Evolutionary conservation across 2,797 vertebrate species (phyloP), one percentile per base, ranked within the genome.

Genomic region (Vireo griseus): DNA sequence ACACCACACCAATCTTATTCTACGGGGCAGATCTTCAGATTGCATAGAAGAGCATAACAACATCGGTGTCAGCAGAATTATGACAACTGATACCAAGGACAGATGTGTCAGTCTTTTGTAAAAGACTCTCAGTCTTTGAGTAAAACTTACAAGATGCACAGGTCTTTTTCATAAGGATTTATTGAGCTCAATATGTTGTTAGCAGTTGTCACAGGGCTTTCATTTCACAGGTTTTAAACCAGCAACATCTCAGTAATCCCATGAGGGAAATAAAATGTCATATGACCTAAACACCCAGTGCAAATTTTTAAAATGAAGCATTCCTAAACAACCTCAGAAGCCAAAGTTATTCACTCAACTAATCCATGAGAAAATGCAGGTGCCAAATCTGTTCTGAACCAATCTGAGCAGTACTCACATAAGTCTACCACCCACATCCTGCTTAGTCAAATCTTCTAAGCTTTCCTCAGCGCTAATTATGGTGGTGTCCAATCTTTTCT

Each of bases 381-480:
- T 52, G 76, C 35, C 51, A 67, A 82, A 93, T 88, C 48, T 69
- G 33, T 45, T 82, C 83, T 88, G 58, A 85, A 86, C 40, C 37
- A 66, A 55, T 75, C 2, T 79, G 33, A 86, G 52, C 45, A 63
- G 19, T 31, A 74, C 7, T 73, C 68, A 47, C 71, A 12, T 58
- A 80, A 75, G 24, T 55, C 62, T 69, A 37, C 63, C 48, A 90
- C 80, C 63, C 83, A 73, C 92, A 76, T 51, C 42, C 55, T 61
- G 54, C 75, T 90, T 92, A 90, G 73, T 77, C 67, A 94, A 94
- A 92, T 79, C 57, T 92, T 92, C 65, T 72, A 65, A 87, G 72
- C n/a, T 87, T 79, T 89, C 84, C 80, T 82, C 65, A 71, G 37
- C 8, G 0, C 68, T 79, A 48, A 39, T 3, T 3, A 31, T 31